Evolutionary conservation across 2,113 vertebrate species (phyloP).

Genomic region (Erythrolamprus reginae): DNA sequence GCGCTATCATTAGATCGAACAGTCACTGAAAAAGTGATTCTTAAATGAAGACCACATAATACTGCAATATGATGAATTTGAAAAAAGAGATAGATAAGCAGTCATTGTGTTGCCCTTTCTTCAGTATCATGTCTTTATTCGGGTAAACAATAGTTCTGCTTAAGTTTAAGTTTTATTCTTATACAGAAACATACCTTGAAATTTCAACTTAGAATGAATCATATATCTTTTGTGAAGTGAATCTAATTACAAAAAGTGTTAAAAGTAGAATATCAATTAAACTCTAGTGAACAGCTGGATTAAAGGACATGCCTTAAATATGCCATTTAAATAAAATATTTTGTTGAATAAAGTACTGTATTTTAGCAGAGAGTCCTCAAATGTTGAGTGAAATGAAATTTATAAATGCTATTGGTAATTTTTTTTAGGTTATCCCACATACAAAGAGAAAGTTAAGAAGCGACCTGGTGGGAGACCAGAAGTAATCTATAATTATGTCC

Average conservation of each 20-base stretch:
- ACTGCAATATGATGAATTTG: neutral
- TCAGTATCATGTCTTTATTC: neutral
- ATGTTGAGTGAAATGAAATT: neutral
- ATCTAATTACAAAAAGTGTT: neutral
- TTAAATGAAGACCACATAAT: neutral
- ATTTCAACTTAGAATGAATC: neutral
- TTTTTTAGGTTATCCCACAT: conserved; percentile 87
- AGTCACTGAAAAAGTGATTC: neutral
- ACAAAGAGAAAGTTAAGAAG: conserved; percentile 99
- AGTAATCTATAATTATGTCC: conserved; percentile 99
- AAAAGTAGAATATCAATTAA: neutral
- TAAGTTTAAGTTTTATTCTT: neutral
- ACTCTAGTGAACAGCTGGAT: neutral
- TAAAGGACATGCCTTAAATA: neutral
- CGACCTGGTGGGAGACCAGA: conserved; percentile 91
- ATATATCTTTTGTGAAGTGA: neutral
- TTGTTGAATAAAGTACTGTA: neutral
- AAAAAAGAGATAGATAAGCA: neutral
- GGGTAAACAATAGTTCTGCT: neutral
- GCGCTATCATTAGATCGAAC: neutral
- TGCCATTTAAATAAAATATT: neutral
- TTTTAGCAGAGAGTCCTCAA: neutral
- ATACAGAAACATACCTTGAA: neutral
- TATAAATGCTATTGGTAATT: fast-evolving
- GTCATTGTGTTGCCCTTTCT: neutral